A percentile compares a stretch with the other conserved stretches of the same genome.
Conservation (phyloP, 2,797 vertebrate species). For the Rhinichthys osculus region DNA sequence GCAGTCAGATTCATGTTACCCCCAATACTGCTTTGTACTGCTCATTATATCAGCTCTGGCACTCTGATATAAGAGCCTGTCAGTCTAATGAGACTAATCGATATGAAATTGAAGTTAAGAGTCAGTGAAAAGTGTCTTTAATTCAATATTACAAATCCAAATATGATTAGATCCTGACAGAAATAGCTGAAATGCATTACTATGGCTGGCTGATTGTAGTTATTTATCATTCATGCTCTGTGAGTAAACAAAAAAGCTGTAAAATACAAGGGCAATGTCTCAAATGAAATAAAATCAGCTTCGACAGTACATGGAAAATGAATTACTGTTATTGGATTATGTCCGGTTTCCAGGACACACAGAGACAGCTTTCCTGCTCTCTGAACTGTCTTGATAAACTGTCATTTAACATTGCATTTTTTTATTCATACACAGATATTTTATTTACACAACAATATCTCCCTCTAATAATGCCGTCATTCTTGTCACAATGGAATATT, state of each 20-base stretch:
- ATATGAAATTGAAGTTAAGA: slow-evolving; percentile 48
- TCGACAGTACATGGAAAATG: slow-evolving; percentile 37
- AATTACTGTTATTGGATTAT: slow-evolving; percentile 36
- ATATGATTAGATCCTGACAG: slow-evolving; percentile 48
- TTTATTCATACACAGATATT: not conserved
- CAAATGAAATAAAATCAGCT: slow-evolving; percentile 36
- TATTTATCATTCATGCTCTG: slow-evolving; percentile 32
- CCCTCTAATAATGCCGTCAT: not conserved
- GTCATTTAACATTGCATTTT: not conserved
- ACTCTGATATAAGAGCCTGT: slow-evolving; percentile 45
- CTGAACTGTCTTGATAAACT: slow-evolving; percentile 13
- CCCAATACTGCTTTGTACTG: slow-evolving; percentile 38
- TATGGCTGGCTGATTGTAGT: slow-evolving; percentile 17
- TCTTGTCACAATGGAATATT: not conserved
- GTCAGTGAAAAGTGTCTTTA: slow-evolving; percentile 53
- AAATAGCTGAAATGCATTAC: slow-evolving; percentile 44
- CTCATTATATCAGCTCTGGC: slow-evolving; percentile 36
- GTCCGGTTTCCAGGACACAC: slow-evolving; percentile 27
- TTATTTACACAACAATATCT: slow-evolving; percentile 2
- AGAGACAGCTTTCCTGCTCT: slow-evolving; percentile 1
- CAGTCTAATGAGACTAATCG: slow-evolving; percentile 58
- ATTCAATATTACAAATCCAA: slow-evolving; percentile 52
- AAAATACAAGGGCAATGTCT: slow-evolving; percentile 33
- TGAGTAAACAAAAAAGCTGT: slow-evolving; percentile 47
- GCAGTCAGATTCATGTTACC: slow-evolving; percentile 31